Conservation (phyloP, 2,888 invertebrate species). For the Dysmachus trigonus region DNA sequence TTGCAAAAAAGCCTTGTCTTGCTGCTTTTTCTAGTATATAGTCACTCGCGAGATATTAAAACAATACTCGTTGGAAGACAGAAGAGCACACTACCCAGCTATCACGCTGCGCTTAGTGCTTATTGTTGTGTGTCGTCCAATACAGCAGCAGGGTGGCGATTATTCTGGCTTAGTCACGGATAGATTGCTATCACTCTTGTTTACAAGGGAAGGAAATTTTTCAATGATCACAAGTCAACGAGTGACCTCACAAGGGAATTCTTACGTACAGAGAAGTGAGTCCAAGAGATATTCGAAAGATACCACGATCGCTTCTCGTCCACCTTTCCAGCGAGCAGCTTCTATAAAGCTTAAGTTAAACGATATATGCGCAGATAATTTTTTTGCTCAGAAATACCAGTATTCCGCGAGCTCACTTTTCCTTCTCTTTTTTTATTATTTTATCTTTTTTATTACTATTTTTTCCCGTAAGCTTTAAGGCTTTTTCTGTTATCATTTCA, state of each 20-base stretch:
- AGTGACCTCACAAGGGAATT: conserved; percentile 8
- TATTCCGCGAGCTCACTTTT: not conserved
- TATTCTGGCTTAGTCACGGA: not conserved
- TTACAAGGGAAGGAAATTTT: conserved; percentile 12
- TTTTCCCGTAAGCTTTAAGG: not conserved
- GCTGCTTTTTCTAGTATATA: not conserved
- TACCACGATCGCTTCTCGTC: not conserved
- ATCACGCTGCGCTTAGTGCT: not conserved
- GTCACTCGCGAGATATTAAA: conserved; percentile 1
- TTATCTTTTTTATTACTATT: not conserved
- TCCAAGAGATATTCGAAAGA: not conserved
- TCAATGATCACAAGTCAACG: not conserved
- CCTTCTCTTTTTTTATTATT: not conserved
- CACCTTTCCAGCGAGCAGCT: not conserved
- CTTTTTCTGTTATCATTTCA: not conserved
- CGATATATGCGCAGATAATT: not conserved
- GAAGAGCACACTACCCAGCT: not conserved
- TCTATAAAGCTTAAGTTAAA: not conserved
- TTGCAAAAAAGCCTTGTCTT: not conserved
- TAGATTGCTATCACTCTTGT: not conserved
- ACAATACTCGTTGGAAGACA: not conserved
- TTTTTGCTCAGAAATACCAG: not conserved
- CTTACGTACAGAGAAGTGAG: not conserved
- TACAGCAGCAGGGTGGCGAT: not conserved
- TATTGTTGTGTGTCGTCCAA: not conserved